Percentiles rank a stretch among this genome's conserved stretches.
These are phyloP conservation scores for western clawed frog (Xenopus tropicalis) DNA, from an alignment of 2,113 vertebrate species.

Conservation along the genomic window UCB_Xtro_10.0 CM004445.2:39843001-39843500, in stretches of 20 bases:
- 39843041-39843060: constrained; percentile 1
- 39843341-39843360: not conserved
- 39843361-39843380: too few species aligned
- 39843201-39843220: constrained; percentile 76
- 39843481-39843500: too few species aligned
- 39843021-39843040: not conserved
- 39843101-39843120: constrained; percentile 49
- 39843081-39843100: constrained; percentile 18
- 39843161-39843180: constrained; percentile 66
- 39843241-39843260: constrained; percentile 71
- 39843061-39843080: constrained; percentile 32
- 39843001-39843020: not conserved
- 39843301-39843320: constrained; percentile 62
- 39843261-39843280: constrained; percentile 78
- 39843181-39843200: constrained; percentile 60
- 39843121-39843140: constrained; percentile 52
- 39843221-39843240: constrained; percentile 70
- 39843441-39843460: too few species aligned
- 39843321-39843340: constrained; percentile 40
- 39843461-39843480: too few species aligned
- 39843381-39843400: too few species aligned
- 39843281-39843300: constrained; percentile 69
- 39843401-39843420: too few species aligned
- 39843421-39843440: too few species aligned
- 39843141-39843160: constrained; percentile 53